Conservation (phyloP, 2,797 vertebrate genomes). For the Parotocinclus haroldoi region DNA sequence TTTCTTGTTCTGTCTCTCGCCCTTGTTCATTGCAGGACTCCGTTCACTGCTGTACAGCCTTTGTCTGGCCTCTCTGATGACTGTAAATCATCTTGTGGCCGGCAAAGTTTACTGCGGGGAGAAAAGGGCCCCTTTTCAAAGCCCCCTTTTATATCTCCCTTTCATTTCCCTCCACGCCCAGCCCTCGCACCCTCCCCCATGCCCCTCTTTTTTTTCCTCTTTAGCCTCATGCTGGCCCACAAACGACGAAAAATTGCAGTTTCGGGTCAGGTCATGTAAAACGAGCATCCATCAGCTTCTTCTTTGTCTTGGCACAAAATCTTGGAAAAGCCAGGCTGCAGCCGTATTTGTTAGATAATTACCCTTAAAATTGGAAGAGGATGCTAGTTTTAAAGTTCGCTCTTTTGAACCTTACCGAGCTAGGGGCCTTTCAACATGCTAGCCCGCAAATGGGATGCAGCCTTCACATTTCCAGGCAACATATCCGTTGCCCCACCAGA, state of each 20-base stretch:
- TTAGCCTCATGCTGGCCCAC: constrained; percentile 58
- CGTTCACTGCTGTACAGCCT: constrained; percentile 31
- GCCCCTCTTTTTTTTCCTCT: constrained; percentile 22
- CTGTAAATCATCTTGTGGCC: constrained; percentile 66
- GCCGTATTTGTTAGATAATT: constrained; percentile 62
- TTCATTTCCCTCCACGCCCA: constrained; percentile 46
- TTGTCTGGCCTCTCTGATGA: constrained; percentile 49
- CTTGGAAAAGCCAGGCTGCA: constrained; percentile 47
- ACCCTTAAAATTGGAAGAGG: constrained; percentile 46
- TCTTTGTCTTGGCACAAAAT: constrained; percentile 62
- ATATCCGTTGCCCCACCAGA: constrained; percentile 3
- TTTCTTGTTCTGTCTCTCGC: constrained; percentile 16
- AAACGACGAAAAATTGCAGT: constrained; percentile 66
- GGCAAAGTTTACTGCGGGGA: constrained; percentile 55
- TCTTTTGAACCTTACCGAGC: constrained; percentile 22
- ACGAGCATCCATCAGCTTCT: constrained; percentile 63
- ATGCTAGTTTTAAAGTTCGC: constrained; percentile 29
- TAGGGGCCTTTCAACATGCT: not conserved
- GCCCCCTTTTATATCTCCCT: constrained; percentile 48
- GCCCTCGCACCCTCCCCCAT: constrained; percentile 23
- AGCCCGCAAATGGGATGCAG: constrained; percentile 1
- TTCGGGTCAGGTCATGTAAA: constrained; percentile 70
- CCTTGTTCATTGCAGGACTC: constrained; percentile 21
- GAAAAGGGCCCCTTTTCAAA: constrained; percentile 56
- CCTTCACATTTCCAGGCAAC: not conserved